Evolutionary conservation across 2,888 invertebrate species (phyloP), one percentile per base, ranked within the genome.

Genomic region (Calliopum simillimum): DNA sequence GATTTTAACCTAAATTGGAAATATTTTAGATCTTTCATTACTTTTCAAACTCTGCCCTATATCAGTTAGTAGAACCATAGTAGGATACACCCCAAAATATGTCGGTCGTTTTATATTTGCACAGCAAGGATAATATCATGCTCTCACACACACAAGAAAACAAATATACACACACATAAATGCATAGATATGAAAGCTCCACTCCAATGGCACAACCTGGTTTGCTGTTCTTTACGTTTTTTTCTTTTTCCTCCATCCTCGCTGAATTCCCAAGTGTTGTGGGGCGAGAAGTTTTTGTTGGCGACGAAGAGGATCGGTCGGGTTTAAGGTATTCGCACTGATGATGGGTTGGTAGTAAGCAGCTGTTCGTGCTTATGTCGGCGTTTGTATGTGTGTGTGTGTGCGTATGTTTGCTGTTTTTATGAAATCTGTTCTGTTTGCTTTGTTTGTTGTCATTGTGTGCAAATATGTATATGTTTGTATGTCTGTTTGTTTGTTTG

Each of bases 401-500:
- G 49, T 53, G 64, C 53, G 64, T 51, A 14, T 51, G 25, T 64
- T 49, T 56, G 56, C 33, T 46, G 47, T 56, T 55, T 55, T 33
- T 16, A 51, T 63, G 49, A 63, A 63, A 63, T 63, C 62, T 47
- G 62, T 63, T 63, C 21, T 49, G 62, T 63, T 47, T 46, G 61
- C 61, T 63, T 63, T 65, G 55, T 55, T 23, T 55, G 65, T 21
- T 23, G 53, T 19, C 46, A 19, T 25, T 33, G 33, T 58, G 12
- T 33, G 14, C 25, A 25, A 23, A 23, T 23, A 14, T 23, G 25
- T 56, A 8, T 33, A 25, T 58, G 12, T 16, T 23, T 56, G 33
- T 23, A 23, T 23, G 21, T 14, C 11, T 56, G 55, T 3, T 56
- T 4, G 55, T 56, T 12, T 56, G 33, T 8, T 33, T 33, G 33